A percentile compares a stretch with the other conserved stretches of the same genome.
These are phyloP conservation scores for Aegotheles bennettii DNA, from an alignment of 2,113 vertebrate species.

Conservation along the genomic window DNA sequence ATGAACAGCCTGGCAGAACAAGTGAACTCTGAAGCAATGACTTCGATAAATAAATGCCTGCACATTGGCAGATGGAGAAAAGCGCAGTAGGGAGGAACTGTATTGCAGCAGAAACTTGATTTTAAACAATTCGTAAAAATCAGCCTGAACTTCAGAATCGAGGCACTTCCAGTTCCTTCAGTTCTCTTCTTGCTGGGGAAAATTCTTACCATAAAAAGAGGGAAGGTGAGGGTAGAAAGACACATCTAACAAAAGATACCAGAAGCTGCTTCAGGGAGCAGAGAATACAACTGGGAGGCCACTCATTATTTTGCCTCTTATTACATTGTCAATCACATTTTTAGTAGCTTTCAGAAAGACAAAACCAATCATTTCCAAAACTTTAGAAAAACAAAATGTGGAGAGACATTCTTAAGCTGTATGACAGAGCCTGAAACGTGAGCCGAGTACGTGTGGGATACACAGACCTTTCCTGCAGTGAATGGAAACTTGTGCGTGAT, in stretches of 20 bases:
- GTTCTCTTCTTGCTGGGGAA: background rate
- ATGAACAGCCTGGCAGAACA: conserved; percentile 35
- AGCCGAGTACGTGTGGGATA: background rate
- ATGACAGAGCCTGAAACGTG: rapidly evolving
- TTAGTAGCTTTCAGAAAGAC: background rate
- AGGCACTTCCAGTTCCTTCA: background rate
- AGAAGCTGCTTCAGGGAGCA: background rate
- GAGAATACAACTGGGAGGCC: background rate
- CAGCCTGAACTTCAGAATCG: background rate
- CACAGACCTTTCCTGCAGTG: background rate
- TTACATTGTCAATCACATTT: background rate
- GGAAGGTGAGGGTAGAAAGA: background rate
- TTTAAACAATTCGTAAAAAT: background rate
- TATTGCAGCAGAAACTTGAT: background rate
- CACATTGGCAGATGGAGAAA: conserved; percentile 15
- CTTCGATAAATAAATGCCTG: conserved; percentile 23
- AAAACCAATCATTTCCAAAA: background rate
- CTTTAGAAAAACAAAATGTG: background rate
- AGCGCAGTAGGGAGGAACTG: background rate
- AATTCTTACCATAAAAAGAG: background rate
- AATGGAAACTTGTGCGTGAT: background rate
- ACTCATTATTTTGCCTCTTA: background rate
- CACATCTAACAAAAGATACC: background rate
- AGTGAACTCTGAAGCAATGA: conserved; percentile 23
- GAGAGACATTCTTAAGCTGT: background rate